A percentile compares a stretch with the other conserved stretches of the same genome.
Conservation (phyloP, 2,113 vertebrate genomes). For the Labeo catla region DNA sequence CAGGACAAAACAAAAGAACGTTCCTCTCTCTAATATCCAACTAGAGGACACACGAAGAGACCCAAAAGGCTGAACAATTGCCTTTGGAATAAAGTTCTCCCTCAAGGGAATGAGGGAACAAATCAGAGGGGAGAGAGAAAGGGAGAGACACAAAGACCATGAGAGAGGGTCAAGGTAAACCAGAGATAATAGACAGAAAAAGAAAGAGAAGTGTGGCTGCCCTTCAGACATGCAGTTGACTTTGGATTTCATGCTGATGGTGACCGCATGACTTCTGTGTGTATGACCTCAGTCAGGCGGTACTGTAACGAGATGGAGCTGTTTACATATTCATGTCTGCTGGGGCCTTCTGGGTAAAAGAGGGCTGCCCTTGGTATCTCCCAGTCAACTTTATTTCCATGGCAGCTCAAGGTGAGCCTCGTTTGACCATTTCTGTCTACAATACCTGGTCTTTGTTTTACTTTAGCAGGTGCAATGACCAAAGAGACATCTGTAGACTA, state of each 20-base stretch:
- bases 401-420: constrained; percentile 63
- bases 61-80: constrained; percentile 36
- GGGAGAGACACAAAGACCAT: background rate
- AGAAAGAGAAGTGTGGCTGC: constrained; percentile 26
- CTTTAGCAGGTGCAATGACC: background rate
- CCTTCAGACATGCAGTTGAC: constrained; percentile 60
- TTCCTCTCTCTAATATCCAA: constrained; percentile 12
- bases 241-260: constrained; percentile 49
- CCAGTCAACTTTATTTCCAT: constrained; percentile 58
- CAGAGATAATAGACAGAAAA: constrained; percentile 12
- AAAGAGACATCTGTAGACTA: background rate
- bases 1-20: constrained; percentile 17
- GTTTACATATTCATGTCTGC: constrained; percentile 43
- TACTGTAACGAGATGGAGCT: background rate
- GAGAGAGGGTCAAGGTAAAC: constrained; percentile 33
- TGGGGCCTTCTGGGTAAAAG: constrained; percentile 37
- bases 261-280: constrained; percentile 48
- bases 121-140: constrained; percentile 11
- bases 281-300: constrained; percentile 34
- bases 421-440: constrained; percentile 10
- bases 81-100: constrained; percentile 24
- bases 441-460: background rate
- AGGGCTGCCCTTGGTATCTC: constrained; percentile 56
- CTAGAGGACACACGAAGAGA: constrained; percentile 24
- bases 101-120: constrained; percentile 7